phyloP scores from a whole-genome alignment of 2,113 vertebrate genomes.

The Suncus etruscus region DNA sequence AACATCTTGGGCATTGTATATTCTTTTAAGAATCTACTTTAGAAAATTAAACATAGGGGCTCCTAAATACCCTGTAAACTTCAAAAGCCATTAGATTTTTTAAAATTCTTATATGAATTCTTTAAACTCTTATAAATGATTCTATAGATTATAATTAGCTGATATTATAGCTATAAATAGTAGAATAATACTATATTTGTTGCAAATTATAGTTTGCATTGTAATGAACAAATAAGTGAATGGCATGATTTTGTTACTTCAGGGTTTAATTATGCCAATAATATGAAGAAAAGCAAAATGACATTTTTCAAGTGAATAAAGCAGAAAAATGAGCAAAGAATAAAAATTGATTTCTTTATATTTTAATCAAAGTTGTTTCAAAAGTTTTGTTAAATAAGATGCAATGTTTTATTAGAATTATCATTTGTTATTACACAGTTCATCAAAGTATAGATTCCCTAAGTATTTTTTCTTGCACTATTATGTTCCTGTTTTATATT shows the following conservation, averaged over 20 bases:
- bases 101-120: too few species aligned
- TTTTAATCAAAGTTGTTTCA: conserved; percentile 69
- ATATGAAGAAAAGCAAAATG: conserved; percentile 62
- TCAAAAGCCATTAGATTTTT: background rate
- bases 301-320: conserved; percentile 29
- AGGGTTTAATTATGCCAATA: conserved; percentile 58
- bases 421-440: conserved; percentile 24
- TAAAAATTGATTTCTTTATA: conserved; percentile 65
- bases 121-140: background rate
- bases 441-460: background rate
- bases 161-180: background rate
- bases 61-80: background rate
- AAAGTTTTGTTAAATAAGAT: conserved; percentile 60
- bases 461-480: background rate
- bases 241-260: background rate
- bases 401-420: conserved; percentile 8
- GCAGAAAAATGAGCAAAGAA: background rate
- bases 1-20: background rate
- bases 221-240: conserved; percentile 17
- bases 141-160: background rate
- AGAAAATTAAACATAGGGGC: background rate
- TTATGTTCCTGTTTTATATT: background rate
- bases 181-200: background rate
- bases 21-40: background rate
- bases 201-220: background rate